These are phyloP conservation scores for Periphyllus acericola DNA, from an alignment of 2,888 invertebrate genomes.

Conservation along the genomic window DNA sequence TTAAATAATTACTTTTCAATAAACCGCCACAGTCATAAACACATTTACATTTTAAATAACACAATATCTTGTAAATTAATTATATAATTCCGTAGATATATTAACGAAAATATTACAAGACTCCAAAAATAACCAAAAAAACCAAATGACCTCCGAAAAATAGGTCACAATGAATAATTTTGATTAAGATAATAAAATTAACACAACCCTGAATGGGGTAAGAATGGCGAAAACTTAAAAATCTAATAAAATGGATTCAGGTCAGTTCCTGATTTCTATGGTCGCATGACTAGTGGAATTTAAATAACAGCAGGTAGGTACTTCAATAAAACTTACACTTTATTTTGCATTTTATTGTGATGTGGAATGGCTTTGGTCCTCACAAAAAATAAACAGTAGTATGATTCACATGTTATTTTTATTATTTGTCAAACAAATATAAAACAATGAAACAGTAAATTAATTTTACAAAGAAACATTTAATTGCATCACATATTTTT, in stretches of 20 bases:
- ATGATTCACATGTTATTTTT: not conserved
- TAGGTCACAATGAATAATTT: slow-evolving; percentile 29
- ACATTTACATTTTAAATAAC: too few species aligned
- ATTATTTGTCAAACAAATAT: not conserved
- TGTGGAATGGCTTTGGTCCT: not conserved
- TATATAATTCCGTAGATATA: not conserved
- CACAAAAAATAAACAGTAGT: not conserved
- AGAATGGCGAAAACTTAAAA: not conserved
- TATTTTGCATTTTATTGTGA: not conserved
- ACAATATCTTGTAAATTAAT: not conserved
- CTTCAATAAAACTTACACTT: not conserved
- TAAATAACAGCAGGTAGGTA: slow-evolving; percentile 12
- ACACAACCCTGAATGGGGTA: slow-evolving; percentile 9
- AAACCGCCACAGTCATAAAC: not conserved
- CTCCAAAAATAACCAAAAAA: not conserved
- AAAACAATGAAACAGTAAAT: not conserved
- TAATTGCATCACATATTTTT: too few species aligned
- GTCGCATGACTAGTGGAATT: slow-evolving; percentile 52
- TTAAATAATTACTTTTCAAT: not conserved
- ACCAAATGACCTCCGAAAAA: slow-evolving; percentile 7
- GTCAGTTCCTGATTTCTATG: slow-evolving; percentile 42
- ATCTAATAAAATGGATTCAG: slow-evolving; percentile 54
- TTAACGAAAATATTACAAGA: not conserved
- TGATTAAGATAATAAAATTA: slow-evolving; percentile 37
- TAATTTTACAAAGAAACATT: too few species aligned